Evolutionary conservation across 2,113 vertebrate species (phyloP), one percentile per base, ranked within the genome.

Genomic region (Narcine bancroftii): DNA sequence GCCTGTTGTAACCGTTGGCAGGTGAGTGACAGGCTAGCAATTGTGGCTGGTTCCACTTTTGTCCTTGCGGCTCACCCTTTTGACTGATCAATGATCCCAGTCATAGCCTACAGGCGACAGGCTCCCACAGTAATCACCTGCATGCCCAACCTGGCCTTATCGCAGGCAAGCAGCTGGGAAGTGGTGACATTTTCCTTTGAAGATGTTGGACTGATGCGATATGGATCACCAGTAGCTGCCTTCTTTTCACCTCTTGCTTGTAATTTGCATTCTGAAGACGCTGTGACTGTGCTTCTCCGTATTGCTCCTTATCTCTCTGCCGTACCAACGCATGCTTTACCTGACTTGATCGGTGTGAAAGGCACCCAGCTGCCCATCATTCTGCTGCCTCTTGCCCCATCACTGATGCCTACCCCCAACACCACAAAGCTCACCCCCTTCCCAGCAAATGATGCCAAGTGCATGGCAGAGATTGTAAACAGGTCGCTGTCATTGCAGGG

Each of bases 91-190:
- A 66, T 91, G 89, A 91, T 91, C 42, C 65, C 63, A 60, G 53
- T 53, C 81, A 2, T 15, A 87, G 33, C 0, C 81, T 60, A 60
- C 21, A 45, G 65, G 42, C 65, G 42, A 26, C 15, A 33, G 65
- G 65, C 26, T 91, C 60, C 89, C 1, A n/a, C 39, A 71, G 36
- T 42, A 69, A 47, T 69, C 63, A 47, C 24, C 65, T 69, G 39
- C 65, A 29, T 45, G 26, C 66, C 47, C 63, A 42, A 42, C 24
- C 29, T 17, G 7, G 42, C 87, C 89, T 91, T 91, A 91, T 91
- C 89, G 33, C 89, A 91, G 24, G 65, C 89, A 29, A 15, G 24
- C 89, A 91, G 89, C 89, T 91, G 89, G 33, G 65, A 71, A 47
- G 89, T 7, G 69, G 39, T 24, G 7, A 91, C 63, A 45, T 11